Percentiles rank a stretch among this genome's conserved stretches.
These are phyloP conservation scores for Pterophyllum scalare DNA, from an alignment of 2,113 vertebrate genomes.

Conservation along the genomic window DNA sequence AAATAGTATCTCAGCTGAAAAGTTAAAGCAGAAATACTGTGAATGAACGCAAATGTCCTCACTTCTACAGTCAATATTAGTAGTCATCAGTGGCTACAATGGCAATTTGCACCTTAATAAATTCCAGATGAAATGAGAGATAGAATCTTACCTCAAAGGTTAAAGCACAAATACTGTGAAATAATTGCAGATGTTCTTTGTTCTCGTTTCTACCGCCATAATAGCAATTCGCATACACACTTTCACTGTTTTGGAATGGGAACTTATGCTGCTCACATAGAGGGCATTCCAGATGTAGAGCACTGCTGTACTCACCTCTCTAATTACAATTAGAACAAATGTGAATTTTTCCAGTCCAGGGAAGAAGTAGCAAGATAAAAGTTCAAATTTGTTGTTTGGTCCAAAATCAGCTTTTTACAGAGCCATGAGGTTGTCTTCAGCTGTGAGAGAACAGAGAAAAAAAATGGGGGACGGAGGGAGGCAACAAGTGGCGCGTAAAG, in stretches of 20 bases:
- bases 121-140: neutral
- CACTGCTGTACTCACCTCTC: slow-evolving; percentile 47
- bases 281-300: neutral
- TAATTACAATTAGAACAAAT: neutral
- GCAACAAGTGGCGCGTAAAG: neutral
- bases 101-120: neutral
- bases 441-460: neutral
- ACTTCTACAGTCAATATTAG: neutral
- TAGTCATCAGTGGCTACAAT: neutral
- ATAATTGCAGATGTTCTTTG: neutral
- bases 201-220: neutral
- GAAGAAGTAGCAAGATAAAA: neutral
- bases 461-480: neutral
- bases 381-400: neutral
- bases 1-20: neutral
- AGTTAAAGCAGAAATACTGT: neutral
- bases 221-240: too few species aligned
- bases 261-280: neutral
- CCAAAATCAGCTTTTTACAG: neutral
- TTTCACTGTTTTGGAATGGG: neutral
- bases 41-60: neutral
- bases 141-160: neutral
- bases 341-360: slow-evolving; percentile 15
- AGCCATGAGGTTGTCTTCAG: neutral
- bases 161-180: neutral